Evolutionary conservation across 2,113 vertebrate species (phyloP), one percentile per base, ranked within the genome.

Genomic region (Oryzias curvinotus): DNA sequence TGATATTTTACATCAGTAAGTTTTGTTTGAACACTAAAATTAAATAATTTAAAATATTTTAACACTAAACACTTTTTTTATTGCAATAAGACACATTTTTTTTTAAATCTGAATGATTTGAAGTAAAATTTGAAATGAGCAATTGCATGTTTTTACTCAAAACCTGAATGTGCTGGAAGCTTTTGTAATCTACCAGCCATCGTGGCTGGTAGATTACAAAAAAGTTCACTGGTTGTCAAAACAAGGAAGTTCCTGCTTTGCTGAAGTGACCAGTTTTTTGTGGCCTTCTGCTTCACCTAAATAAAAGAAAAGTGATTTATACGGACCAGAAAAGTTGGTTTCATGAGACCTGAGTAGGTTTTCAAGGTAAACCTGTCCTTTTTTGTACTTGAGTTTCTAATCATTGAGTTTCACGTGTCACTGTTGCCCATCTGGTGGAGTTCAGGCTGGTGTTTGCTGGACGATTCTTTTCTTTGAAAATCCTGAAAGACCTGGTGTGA

Each of bases 381-480:
- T 50, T 52, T 23, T 59, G 30, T 58, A 13, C 53, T 28, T 64
- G 12, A 52, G 62, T 54, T 48, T 14, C 17, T 43, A 52, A 58
- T 67, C 48, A 26, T 30, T 52, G 49, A 68, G 62, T 58, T 55
- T 65, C 44, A 41, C 55, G 23, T 23, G 47, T 50, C 36, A 65
- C 44, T 69, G 58, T 72, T 78, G 61, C 46, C 30, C 57, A 28
- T 77, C 69, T 68, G 63, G 57, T 59, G 48, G 23, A 50, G 68
- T 54, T 63, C 10, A 17, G 45, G 54, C 42, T 44, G 70, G 80
- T 76, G 28, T 6, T 59, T 58, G 47, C 57, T 42, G 52, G 21
- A 23, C 71, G 50, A 63, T 68, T 72, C 58, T 58, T 76, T 77
- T 74, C 58, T 81, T 67, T 73, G 81, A 81, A 67, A 70, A 69